A percentile compares a stretch with the other conserved stretches of the same genome.
These are phyloP conservation scores for Bombus ignitus DNA, from an alignment of 1,140 invertebrate species.

Conservation along the genomic window DNA sequence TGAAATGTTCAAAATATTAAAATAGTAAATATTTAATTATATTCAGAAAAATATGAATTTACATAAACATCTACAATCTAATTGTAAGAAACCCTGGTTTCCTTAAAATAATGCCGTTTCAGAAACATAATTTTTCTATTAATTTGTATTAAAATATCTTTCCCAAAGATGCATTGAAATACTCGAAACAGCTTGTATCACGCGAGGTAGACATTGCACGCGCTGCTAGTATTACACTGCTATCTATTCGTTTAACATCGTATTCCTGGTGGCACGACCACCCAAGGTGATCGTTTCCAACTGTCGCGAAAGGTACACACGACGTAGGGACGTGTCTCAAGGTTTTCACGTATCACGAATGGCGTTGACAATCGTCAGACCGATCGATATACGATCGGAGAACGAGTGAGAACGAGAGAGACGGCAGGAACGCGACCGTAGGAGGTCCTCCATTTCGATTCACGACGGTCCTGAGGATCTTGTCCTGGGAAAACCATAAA, in stretches of 20 bases:
- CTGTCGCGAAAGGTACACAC: not conserved
- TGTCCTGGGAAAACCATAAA: slow-evolving; percentile 62
- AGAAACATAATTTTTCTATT: not conserved
- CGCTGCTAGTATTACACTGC: slow-evolving; percentile 31
- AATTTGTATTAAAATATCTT: not conserved
- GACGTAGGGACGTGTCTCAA: slow-evolving; percentile 31
- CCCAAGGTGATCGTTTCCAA: slow-evolving; percentile 39
- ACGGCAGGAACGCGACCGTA: slow-evolving; percentile 31
- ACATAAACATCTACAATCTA: too few species aligned
- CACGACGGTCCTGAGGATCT: slow-evolving; percentile 51
- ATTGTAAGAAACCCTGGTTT: too few species aligned
- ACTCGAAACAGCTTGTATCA: not conserved
- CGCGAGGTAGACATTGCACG: not conserved
- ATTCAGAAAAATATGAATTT: too few species aligned
- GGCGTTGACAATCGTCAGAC: slow-evolving; percentile 53
- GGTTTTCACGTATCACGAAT: slow-evolving; percentile 53
- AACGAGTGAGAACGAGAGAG: slow-evolving; percentile 6
- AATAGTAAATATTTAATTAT: too few species aligned
- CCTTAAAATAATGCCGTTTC: too few species aligned
- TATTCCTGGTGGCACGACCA: slow-evolving; percentile 27
- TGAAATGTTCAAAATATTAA: too few species aligned
- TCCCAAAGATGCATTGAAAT: not conserved
- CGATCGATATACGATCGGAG: slow-evolving; percentile 48
- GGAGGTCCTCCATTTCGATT: slow-evolving; percentile 59
- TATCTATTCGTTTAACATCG: slow-evolving; percentile 32